These are phyloP conservation scores for Lepus oiostolus DNA, from an alignment of 2,797 vertebrate genomes.

Conservation along the genomic window DNA sequence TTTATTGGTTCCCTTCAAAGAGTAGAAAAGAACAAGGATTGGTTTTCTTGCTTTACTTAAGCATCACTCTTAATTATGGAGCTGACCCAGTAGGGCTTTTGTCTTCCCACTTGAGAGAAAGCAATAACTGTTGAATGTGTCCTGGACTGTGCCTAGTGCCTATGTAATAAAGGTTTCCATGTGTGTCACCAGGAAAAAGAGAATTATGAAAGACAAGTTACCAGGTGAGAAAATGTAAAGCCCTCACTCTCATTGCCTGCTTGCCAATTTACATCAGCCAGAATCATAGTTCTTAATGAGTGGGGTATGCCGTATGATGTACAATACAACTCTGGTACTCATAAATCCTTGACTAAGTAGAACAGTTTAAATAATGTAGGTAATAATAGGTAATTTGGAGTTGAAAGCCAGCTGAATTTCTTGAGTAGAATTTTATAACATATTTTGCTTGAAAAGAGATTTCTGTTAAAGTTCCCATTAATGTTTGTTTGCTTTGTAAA, in stretches of 20 bases:
- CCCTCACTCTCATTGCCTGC: neutral
- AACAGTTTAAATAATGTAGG: neutral
- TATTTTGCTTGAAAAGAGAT: conserved; percentile 44
- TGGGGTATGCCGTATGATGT: neutral
- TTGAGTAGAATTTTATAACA: conserved; percentile 15
- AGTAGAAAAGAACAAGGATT: neutral
- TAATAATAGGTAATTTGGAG: neutral
- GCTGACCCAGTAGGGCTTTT: neutral
- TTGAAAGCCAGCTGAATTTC: conserved; percentile 35
- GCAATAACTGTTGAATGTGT: conserved; percentile 3
- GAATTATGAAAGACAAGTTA: conserved; percentile 30
- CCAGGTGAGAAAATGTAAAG: neutral
- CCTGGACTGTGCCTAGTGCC: neutral
- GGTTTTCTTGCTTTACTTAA: neutral
- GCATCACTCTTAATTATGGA: neutral
- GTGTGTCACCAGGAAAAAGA: conserved; percentile 61
- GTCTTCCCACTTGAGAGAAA: neutral
- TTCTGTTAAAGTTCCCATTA: conserved; percentile 1
- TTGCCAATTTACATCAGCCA: neutral
- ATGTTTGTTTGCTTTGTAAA: conserved; percentile 56
- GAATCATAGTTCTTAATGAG: neutral
- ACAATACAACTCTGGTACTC: neutral
- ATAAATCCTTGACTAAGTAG: conserved; percentile 20
- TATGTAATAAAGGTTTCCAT: conserved; percentile 70
- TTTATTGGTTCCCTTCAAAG: neutral